These are phyloP conservation scores for Cryptus armator DNA, from an alignment of 2,888 invertebrate genomes.

Conservation along the genomic window DNA sequence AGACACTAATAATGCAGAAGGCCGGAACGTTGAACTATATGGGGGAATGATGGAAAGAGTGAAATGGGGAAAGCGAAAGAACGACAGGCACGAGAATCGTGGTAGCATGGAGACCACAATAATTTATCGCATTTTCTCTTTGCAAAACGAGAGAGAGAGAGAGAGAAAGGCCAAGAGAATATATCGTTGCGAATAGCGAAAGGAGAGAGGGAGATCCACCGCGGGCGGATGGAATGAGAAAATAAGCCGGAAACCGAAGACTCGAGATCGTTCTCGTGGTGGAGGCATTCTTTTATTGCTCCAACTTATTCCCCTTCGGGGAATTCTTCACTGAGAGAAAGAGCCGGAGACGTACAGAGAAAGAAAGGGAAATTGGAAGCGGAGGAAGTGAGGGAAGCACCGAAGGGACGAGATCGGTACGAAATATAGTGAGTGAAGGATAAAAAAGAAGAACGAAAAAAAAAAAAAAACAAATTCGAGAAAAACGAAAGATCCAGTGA, in stretches of 20 bases:
- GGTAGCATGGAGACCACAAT: conserved; percentile 47
- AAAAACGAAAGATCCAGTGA: background rate
- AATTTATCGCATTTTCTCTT: conserved; percentile 65
- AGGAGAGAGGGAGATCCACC: background rate
- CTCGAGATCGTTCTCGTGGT: conserved; percentile 55
- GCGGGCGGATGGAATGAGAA: conserved; percentile 42
- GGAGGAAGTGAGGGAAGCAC: conserved; percentile 27
- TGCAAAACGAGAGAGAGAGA: background rate
- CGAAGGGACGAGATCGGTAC: conserved; percentile 27
- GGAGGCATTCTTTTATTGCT: conserved; percentile 62
- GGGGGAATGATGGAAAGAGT: conserved; percentile 39
- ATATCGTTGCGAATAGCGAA: background rate
- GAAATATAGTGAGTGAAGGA: conserved; percentile 18
- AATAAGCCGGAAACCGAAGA: conserved; percentile 61
- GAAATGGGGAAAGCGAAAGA: conserved; percentile 27
- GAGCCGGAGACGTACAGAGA: conserved; percentile 25
- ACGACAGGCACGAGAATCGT: conserved; percentile 39
- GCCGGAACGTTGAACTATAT: conserved; percentile 4
- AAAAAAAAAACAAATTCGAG: background rate
- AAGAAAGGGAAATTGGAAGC: conserved; percentile 55
- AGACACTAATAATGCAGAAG: conserved; percentile 52
- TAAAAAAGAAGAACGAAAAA: background rate
- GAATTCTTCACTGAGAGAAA: conserved; percentile 32
- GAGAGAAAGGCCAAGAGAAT: background rate
- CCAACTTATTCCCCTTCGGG: conserved; percentile 60